Evolutionary conservation across 1,140 invertebrate species (phyloP), one percentile per base, ranked within the genome.

Genomic region (Lucilia cuprina): DNA sequence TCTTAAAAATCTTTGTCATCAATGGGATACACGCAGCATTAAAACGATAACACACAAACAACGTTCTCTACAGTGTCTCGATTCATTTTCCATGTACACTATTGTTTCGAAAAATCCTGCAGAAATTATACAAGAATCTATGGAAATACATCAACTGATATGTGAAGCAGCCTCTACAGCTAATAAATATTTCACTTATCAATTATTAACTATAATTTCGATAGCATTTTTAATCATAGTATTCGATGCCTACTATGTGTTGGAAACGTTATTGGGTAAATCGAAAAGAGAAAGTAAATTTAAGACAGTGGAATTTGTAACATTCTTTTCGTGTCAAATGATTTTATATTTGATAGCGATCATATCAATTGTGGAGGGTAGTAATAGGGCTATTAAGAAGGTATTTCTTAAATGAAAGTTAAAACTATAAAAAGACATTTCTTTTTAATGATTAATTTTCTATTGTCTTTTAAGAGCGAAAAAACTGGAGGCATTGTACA

Each of bases 61-160:
- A 14, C 86, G 88, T 1, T 90, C 89, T 0, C 84, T 89, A 8
- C 88, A 90, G 5, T 90, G 89, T 17, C 82, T 90, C 1, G 88
- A 90, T 77, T 90, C 88, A 0, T 90, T 90, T 19, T 90, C 89
- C 7, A 90, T 90, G 89, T 90, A 90, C 85, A 90, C 89, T 1
- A 89, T 90, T 21, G 89, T 90, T 0, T 89, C 88, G 19, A 90
- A 90, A 55, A 86, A 90, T 85, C 89, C 89, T 0, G 85, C 86
- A 12, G 89, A 90, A 34, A 90, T 90, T 2, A 90, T 90, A n/a
- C 89, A 90, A n/a, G 89, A 90, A 74, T 90, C 89, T n/a, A 90
- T 90, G 89, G 89, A 90, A 83, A 91, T 91, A 82, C 90, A 91
- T 86, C 87, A 89, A n/a, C 17, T 91, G 55, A 89, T 91, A 12